Conservation (phyloP, 2,888 invertebrate genomes). For the Phorcus lineatus region DNA sequence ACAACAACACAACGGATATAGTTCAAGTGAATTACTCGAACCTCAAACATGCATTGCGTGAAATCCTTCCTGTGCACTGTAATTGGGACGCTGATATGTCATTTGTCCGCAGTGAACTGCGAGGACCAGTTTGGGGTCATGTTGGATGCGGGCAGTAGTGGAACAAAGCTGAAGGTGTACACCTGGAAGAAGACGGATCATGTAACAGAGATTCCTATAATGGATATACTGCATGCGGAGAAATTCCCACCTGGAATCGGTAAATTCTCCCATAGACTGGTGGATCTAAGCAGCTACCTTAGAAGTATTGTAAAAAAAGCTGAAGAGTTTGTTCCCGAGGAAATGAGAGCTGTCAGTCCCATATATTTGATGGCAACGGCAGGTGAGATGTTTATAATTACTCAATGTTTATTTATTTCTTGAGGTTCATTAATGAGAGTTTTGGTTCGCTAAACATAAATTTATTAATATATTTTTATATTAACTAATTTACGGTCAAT, state of each 20-base stretch:
- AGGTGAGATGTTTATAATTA: conserved; percentile 47
- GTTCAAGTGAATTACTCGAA: no score
- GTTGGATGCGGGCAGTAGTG: conserved; percentile 78
- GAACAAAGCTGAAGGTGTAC: conserved; percentile 77
- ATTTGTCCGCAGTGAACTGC: not conserved
- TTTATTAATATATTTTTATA: no score
- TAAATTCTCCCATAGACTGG: conserved; percentile 39
- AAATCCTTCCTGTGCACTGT: no score
- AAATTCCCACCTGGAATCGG: conserved; percentile 59
- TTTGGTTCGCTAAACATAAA: no score
- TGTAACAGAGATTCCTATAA: conserved; percentile 32
- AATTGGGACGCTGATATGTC: not conserved
- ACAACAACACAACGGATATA: no score
- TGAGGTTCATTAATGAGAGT: no score
- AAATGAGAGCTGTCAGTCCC: conserved; percentile 71
- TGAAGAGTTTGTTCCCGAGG: conserved; percentile 68
- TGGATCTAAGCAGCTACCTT: conserved; percentile 56
- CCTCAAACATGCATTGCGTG: no score
- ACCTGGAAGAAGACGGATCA: conserved; percentile 64
- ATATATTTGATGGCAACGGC: conserved; percentile 78
- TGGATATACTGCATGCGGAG: conserved; percentile 44
- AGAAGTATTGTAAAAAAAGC: conserved; percentile 73
- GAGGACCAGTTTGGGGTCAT: conserved; percentile 75
- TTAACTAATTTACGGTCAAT: no score
- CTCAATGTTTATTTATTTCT: no score